Base-by-base conservation (phyloP, 2,113 vertebrate genomes). In the Panthera tigris region DNA sequence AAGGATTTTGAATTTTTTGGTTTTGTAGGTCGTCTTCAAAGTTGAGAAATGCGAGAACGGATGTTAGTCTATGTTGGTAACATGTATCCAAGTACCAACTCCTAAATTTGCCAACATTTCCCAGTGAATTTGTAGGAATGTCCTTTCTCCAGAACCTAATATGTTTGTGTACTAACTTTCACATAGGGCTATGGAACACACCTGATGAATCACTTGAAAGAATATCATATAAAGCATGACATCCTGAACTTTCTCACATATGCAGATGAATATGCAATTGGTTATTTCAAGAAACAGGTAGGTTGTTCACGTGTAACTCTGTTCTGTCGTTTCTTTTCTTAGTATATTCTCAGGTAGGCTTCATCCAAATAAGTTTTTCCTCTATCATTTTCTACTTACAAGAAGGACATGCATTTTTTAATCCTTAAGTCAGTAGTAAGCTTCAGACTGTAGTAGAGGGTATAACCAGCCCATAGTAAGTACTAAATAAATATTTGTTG, bases 251-350 rank as follows among this genome's bases (percentile, higher is more conserved):
- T 99, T 74, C 99, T 99, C 89, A 99, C 99, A 0, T 99, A 99
- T 19, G 99, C 99, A n/a, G 99, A 99, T 96, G 99, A 99, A 98
- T 99, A 99, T 74, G 99, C 99, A 90, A 99, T 99, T 0, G 99
- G 99, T 80, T 99, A 99, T 98, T 99, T 99, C 98, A 99, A 99
- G 98, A 99, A 99, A 98, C 99, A 99, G 99, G 99, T 99, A 95
- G 97, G 98, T 98, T 73, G 63, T 3, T 33, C 9, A 48, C 25
- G 23, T 23, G 3, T 21, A 29, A 6, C 31, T 15, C 41, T 52
- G 2, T 69, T 79, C 19, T 66, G 23, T 57, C 31, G 8, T 79
- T 85, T 27, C 5, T 88, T 88, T 83, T 33, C 55, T 63, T 63
- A 68, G 4, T 12, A 33, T 25, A 7, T 55, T 13, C 8, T 50